Percentiles rank a stretch among this genome's conserved stretches.
Evolutionary conservation across 2,797 vertebrate genomes (phyloP).

Genomic region (Neomorphus geoffroyi): DNA sequence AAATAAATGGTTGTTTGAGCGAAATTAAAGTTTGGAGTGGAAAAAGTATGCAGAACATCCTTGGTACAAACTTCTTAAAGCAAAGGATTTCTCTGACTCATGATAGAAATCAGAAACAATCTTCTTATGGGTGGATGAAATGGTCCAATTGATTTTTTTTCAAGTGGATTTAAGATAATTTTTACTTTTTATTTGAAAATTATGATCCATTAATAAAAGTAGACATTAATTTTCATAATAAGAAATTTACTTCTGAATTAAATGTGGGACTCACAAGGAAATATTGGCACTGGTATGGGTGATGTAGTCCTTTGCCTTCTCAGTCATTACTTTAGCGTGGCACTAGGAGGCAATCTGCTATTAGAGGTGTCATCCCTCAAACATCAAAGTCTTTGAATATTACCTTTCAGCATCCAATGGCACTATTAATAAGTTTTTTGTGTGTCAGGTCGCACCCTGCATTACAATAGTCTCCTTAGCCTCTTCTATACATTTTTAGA

Average conservation of each 20-base stretch:
- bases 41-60: neutral
- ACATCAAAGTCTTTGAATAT: neutral
- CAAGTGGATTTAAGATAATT: neutral
- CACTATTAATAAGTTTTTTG: neutral
- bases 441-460: neutral
- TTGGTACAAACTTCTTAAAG: neutral
- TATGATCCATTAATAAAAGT: accelerated
- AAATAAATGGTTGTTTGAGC: neutral
- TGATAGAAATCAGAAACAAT: neutral
- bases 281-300: accelerated
- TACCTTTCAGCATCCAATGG: neutral
- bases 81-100: neutral
- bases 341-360: conserved; percentile 61
- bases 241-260: neutral
- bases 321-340: neutral
- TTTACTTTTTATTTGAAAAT: neutral
- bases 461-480: accelerated
- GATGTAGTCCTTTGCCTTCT: neutral
- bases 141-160: neutral
- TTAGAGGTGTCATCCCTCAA: neutral
- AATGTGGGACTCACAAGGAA: accelerated
- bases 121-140: neutral
- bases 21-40: neutral
- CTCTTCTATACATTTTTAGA: accelerated
- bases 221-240: too few species aligned